Evolutionary conservation across 92 coral and sea anemone species (phyloP).

Genomic region (Epizoanthus fatuus): DNA sequence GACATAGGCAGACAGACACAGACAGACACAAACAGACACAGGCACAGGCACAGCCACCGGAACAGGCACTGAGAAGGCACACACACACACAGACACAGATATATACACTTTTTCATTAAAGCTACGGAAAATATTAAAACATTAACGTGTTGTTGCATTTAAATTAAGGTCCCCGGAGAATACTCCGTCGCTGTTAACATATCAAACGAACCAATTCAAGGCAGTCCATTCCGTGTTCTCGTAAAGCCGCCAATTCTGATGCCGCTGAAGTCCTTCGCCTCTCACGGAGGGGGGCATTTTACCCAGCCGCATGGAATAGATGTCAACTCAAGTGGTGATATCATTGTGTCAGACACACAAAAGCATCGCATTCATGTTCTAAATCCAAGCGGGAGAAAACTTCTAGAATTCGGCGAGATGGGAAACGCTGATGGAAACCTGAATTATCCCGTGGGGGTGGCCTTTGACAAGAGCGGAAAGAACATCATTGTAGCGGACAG

Average conservation of each 20-base stretch:
- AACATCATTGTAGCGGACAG: slow-evolving; percentile 85
- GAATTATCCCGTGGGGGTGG: slow-evolving; percentile 85
- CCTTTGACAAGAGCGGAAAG: slow-evolving; percentile 86
- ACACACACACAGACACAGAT: too few species aligned
- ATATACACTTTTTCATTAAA: too few species aligned
- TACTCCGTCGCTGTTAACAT: slow-evolving; percentile 64
- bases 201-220: slow-evolving; percentile 74
- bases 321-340: slow-evolving; percentile 78
- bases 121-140: too few species aligned
- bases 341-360: slow-evolving; percentile 87
- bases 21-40: too few species aligned
- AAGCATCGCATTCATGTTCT: slow-evolving; percentile 85
- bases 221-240: slow-evolving; percentile 77
- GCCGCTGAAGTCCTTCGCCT: slow-evolving; percentile 85
- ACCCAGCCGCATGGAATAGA: slow-evolving; percentile 91
- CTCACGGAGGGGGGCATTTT: slow-evolving; percentile 80
- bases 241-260: slow-evolving; percentile 84
- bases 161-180: slow-evolving; percentile 62
- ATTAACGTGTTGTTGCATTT: neutral
- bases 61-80: too few species aligned
- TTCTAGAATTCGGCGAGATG: slow-evolving; percentile 77
- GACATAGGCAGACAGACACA: too few species aligned
- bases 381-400: slow-evolving; percentile 74
- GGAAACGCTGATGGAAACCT: slow-evolving; percentile 81
- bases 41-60: too few species aligned